Evolutionary conservation across 2,113 vertebrate species (phyloP).

Genomic region (Gopherus evgoodei): DNA sequence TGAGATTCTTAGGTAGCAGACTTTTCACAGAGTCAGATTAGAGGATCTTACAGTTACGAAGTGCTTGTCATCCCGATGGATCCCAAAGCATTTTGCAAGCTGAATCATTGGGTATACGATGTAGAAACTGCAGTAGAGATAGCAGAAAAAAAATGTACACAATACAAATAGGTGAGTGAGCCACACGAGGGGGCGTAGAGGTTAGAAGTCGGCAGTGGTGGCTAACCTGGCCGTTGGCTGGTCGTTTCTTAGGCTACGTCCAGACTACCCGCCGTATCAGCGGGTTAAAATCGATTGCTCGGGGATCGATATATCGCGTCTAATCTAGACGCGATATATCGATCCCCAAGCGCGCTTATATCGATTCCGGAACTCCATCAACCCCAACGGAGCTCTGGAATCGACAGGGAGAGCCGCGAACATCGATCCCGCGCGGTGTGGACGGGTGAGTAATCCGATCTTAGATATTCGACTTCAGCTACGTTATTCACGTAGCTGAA

Average conservation of each 20-base stretch:
- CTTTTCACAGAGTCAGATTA: background rate
- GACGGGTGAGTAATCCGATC: too few relatives aligned
- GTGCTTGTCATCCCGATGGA: background rate
- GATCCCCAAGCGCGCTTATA: too few relatives aligned
- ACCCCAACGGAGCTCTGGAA: too few relatives aligned
- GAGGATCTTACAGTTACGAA: background rate
- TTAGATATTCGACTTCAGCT: too few relatives aligned
- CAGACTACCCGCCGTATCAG: too few relatives aligned
- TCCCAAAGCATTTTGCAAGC: background rate
- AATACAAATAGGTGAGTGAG: background rate
- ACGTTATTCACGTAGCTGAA: too few relatives aligned
- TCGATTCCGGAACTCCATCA: too few relatives aligned
- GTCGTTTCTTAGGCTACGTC: background rate
- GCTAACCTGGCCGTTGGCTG: accelerated
- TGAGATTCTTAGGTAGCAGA: background rate
- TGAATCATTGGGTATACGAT: background rate
- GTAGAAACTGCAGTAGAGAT: background rate
- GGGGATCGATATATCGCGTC: too few relatives aligned
- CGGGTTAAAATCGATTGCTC: too few relatives aligned
- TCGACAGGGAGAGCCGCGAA: too few relatives aligned
- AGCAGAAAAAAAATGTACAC: background rate
- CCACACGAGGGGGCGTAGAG: background rate
- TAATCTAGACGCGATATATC: too few relatives aligned
- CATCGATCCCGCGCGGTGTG: too few relatives aligned
- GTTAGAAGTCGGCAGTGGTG: background rate